These are phyloP conservation scores for Conistra vaccinii DNA, from an alignment of 2,888 invertebrate species.

Conservation along the genomic window DNA sequence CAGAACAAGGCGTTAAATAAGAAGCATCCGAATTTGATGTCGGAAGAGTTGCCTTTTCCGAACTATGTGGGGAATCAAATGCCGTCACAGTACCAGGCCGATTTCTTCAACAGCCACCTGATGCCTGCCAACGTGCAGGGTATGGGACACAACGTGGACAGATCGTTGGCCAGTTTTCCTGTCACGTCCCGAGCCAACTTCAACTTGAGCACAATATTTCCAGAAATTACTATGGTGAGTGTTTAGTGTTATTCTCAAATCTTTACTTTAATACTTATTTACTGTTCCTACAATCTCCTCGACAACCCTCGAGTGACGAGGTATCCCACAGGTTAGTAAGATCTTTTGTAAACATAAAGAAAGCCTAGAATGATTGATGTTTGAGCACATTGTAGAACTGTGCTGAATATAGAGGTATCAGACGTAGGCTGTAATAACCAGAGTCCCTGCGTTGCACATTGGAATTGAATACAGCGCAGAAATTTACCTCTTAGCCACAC, in stretches of 20 bases:
- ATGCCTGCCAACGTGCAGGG: constrained; percentile 85
- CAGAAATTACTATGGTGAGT: constrained; percentile 94
- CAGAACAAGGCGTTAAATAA: constrained; percentile 83
- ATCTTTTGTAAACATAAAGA: not conserved
- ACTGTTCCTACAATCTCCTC: not conserved
- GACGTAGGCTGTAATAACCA: too few species aligned
- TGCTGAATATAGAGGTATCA: not conserved
- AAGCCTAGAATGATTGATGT: not conserved
- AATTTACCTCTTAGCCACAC: not conserved
- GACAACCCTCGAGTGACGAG: not conserved
- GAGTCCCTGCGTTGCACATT: not conserved
- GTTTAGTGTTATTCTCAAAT: not conserved
- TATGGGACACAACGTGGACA: constrained; percentile 80
- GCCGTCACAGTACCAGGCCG: constrained; percentile 85
- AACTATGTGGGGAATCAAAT: constrained; percentile 86
- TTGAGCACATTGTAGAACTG: not conserved
- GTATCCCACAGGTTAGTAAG: not conserved
- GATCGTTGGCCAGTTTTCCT: constrained; percentile 82
- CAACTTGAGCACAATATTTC: constrained; percentile 95
- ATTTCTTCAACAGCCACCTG: constrained; percentile 85
- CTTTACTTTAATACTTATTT: not conserved
- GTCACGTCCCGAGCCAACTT: constrained; percentile 92
- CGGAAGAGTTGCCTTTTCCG: constrained; percentile 84
- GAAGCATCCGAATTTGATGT: constrained; percentile 81
- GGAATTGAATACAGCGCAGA: not conserved